Base-by-base conservation (phyloP, 2,888 invertebrate species). In the Athetis lepigone region DNA sequence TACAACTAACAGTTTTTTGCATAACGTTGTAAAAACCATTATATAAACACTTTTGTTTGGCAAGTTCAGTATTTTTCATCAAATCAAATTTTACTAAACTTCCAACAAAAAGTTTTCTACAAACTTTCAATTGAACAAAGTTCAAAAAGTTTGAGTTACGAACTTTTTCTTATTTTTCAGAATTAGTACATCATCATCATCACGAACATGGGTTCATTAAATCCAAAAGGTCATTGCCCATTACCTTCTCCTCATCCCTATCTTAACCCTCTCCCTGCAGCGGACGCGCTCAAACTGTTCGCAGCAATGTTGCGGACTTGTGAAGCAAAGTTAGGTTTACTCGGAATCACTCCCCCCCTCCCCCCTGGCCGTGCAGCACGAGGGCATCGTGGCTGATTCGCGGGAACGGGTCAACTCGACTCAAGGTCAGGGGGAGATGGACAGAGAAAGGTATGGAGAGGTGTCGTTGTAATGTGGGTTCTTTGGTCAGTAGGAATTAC, bases 341-440 rank as follows among this genome's bases (percentile, higher is more conserved):
- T 70, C 51, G 54, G 76, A 77, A 80, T 74, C 73, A 49, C 47
- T 66, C 49, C 60, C 68, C 55, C 50, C 46, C 42, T 21, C 54
- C 36, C 45, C 59, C 51, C 43, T 58, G 50, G 54, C 47, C 78
- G 47, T 59, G 50, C 64, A 62, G 60, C 60, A 63, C 77, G 69
- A 77, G 79, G 70, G 72, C 74, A 55, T 36, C 75, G 67, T 64
- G 85, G 85, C 84, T 84, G 91, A 92, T 92, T 94, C 92, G 93
- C 93, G 84, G 89, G 90, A 93, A 89, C 94, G 87, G 92, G 93
- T 92, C 93, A 92, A 90, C 88, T 84, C 77, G 81, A 85, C 88
- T 87, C 94, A 94, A 94, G 94, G 94, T 94, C 93, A 92, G 87
- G 83, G 85, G 85, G 83, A 82, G 81, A 76, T 60, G 91, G 27